Evolutionary conservation across 1,140 invertebrate species (phyloP), one percentile per base, ranked within the genome.

Genomic region (Lepidurus apus): DNA sequence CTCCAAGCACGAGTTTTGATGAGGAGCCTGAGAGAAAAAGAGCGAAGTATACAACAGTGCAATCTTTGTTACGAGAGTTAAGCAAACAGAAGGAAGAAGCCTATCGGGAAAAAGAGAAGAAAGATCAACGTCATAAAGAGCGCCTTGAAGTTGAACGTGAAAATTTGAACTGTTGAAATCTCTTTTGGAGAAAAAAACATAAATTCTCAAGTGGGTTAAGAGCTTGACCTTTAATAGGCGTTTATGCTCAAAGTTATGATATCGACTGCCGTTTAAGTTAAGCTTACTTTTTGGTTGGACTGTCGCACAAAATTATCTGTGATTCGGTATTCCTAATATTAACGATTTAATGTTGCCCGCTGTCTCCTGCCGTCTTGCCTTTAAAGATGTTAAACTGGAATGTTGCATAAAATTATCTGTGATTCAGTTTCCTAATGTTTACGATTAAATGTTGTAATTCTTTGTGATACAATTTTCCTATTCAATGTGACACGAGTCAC

Each of bases 151-250:
- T 47, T 47, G 45, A 47, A 47, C 45, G 45, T 1, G 17, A 47
- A 47, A 47, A 17, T 47, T 47, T 17, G 45, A 47, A 47, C 17
- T 47, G 45, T 47, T 47, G 45, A 47, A 47, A 47, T 47, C 45
- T 9, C 45, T 47, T 47, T 17, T 47, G 45, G 45, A 47, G 45
- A 47, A 47, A 47, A 47, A 47, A 47, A 47, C 45, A 47, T 47
- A 47, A 47, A 47, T 47, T 47, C 45, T 47, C 8, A 47, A 47
- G 1, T 47, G n/a, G n/a, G n/a, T n/a, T n/a, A n/a, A n/a, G n/a
- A 47, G 45, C 45, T 47, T 47, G 45, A 47, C 45, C 45, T 47
- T 47, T 47, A 47, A 47, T 47, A 47, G 45, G 45, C 45, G 45
- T 47, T 47, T 47, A 47, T 47, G 45, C 45, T 47, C 45, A 47